These are phyloP conservation scores for Struthidea cinerea DNA, from an alignment of 2,113 vertebrate genomes.

Conservation along the genomic window DNA sequence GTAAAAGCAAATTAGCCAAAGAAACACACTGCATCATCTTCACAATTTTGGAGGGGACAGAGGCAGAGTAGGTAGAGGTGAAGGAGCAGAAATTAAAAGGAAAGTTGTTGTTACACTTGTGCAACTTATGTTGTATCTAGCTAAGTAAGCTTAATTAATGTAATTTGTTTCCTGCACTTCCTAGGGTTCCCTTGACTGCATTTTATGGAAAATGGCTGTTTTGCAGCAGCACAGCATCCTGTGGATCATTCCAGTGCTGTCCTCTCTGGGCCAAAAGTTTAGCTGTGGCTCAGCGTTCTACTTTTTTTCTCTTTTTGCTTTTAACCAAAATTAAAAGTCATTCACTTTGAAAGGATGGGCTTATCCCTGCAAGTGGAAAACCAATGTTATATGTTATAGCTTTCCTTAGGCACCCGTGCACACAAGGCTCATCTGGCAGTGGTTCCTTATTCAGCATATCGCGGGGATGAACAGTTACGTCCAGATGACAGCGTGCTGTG, in stretches of 20 bases:
- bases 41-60: fast-evolving
- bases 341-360: neutral
- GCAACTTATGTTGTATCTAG: neutral
- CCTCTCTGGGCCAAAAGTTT: neutral
- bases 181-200: neutral
- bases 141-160: neutral
- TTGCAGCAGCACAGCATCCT: neutral
- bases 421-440: neutral
- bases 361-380: neutral
- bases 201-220: neutral
- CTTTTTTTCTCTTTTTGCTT: neutral
- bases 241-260: neutral
- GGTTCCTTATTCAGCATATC: neutral
- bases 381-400: neutral
- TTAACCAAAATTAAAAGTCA: neutral
- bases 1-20: neutral
- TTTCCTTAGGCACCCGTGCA: neutral
- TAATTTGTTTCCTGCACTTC: neutral
- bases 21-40: neutral
- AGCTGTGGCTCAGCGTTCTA: neutral
- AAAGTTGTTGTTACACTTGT: neutral
- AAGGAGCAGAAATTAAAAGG: neutral
- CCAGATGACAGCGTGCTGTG: neutral
- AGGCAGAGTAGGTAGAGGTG: neutral
- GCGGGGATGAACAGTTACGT: neutral